Evolutionary conservation across 2,888 invertebrate genomes (phyloP), one percentile per base, ranked within the genome.

Genomic region (Ophion ventricosus): DNA sequence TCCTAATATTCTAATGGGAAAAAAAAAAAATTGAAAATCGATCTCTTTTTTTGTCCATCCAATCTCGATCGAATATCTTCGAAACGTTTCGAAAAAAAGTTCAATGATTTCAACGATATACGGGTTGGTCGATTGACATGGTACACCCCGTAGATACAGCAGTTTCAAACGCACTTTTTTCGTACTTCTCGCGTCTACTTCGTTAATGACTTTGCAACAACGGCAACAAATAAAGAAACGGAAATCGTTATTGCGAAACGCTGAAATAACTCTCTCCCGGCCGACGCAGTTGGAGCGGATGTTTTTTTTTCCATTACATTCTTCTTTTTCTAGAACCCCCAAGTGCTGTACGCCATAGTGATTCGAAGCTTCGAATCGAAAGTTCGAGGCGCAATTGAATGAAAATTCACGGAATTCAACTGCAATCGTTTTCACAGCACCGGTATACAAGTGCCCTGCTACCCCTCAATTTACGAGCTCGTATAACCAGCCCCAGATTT

Each of bases 171-270:
- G 17, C 49, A 49, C 17, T 57, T 56, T 23, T 64, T 66, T 82
- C 72, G n/a, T 79, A 63, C 56, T 43, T 54, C 56, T 49, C 69
- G 61, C n/a, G n/a, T 82, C 40, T 69, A 49, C 40, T 78, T 78
- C 54, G 67, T 82, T 73, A 69, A 78, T 63, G 70, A 79, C 29
- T 35, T 75, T 82, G 67, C 25, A 79, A 79, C 57, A 64, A 40
- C 49, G 49, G 29, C 3, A 35, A 66, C 40, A 66, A 63, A 64
- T 25, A 78, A 49, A 69, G 29, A 29, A 17, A 43, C 17, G 14
- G 14, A 14, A 43, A 43, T 7, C 25, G 54, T n/a, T 49, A 29
- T 29, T 35, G 70, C 66, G 29, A 25, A 54, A 40, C 20, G 25
- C 11, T 59, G 54, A 56, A 29, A 40, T 35, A 54, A 35, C 26